A percentile compares a stretch with the other conserved stretches of the same genome.
phyloP scores from a whole-genome alignment of 2,113 vertebrate genomes.

The Plectropomus leopardus region DNA sequence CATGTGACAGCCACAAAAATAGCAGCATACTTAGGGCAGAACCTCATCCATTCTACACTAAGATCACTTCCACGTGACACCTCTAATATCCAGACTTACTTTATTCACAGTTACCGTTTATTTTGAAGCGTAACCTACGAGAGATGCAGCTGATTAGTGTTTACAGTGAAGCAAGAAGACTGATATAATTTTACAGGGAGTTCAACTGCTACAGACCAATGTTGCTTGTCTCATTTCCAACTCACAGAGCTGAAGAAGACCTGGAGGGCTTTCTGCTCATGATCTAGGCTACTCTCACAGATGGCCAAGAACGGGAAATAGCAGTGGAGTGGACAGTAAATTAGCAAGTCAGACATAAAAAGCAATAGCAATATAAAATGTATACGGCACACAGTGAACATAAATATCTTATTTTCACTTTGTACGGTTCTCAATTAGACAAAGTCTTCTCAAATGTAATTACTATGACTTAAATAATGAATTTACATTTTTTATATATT shows the following conservation, averaged over 20 bases:
- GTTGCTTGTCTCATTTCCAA: conserved; percentile 7
- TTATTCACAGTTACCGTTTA: conserved; percentile 1
- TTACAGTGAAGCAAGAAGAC: neutral
- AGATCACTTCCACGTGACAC: neutral
- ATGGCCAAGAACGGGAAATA: conserved; percentile 27
- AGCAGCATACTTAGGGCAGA: neutral
- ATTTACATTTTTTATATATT: neutral
- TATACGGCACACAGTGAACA: neutral
- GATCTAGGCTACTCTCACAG: conserved; percentile 33
- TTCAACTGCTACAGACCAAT: conserved; percentile 8
- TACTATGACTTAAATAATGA: neutral
- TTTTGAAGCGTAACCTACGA: neutral
- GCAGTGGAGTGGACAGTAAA: neutral
- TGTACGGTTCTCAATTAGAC: neutral
- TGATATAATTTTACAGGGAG: conserved; percentile 2
- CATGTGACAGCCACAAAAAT: conserved; percentile 16
- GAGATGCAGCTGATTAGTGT: conserved; percentile 2
- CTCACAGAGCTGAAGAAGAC: conserved; percentile 10
- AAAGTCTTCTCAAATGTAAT: neutral
- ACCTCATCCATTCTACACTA: neutral
- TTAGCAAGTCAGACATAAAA: neutral
- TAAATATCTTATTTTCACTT: neutral
- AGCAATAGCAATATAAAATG: neutral
- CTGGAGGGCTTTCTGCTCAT: conserved; percentile 29
- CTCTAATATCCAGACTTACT: neutral